A percentile compares a stretch with the other conserved stretches of the same genome.
Conservation (phyloP, 2,888 invertebrate genomes). For the Aphidoletes aphidimyza region DNA sequence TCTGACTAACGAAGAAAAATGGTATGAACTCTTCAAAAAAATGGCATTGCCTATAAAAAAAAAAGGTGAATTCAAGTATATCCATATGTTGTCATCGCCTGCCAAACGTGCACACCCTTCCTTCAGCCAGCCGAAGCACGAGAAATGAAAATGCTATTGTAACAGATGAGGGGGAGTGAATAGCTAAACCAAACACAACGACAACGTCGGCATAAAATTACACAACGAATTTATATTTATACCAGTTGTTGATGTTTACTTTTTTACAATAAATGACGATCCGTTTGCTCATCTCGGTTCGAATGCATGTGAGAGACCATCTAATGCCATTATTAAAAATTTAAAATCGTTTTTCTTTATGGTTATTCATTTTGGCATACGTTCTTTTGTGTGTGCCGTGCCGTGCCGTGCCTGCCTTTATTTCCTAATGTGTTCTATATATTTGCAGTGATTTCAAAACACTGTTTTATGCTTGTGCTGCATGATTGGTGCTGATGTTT, state of each 20-base stretch:
- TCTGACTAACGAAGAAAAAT: conserved; percentile 7
- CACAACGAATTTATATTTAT: conserved; percentile 35
- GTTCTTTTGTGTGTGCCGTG: neutral
- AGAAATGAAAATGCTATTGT: conserved; percentile 20
- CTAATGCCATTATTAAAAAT: conserved; percentile 39
- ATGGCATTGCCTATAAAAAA: conserved; percentile 6
- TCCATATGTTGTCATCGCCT: conserved; percentile 22
- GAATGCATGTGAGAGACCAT: neutral
- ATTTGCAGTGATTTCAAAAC: conserved; percentile 4
- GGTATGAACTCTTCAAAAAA: neutral
- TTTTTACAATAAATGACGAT: neutral
- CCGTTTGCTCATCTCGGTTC: neutral
- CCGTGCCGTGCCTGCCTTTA: too few relatives aligned
- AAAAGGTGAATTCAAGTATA: neutral
- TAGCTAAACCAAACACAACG: neutral
- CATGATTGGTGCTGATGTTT: conserved; percentile 36
- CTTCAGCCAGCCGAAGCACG: neutral
- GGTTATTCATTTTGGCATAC: conserved; percentile 42
- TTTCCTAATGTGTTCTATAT: neutral
- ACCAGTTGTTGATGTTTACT: conserved; percentile 21
- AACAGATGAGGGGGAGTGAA: conserved; percentile 32
- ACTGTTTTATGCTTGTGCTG: neutral
- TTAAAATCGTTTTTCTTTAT: conserved; percentile 36
- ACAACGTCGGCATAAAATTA: conserved; percentile 3
- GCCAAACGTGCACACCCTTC: neutral